Evolutionary conservation across 2,888 invertebrate genomes (phyloP).

Genomic region (Drosophila algonquin): DNA sequence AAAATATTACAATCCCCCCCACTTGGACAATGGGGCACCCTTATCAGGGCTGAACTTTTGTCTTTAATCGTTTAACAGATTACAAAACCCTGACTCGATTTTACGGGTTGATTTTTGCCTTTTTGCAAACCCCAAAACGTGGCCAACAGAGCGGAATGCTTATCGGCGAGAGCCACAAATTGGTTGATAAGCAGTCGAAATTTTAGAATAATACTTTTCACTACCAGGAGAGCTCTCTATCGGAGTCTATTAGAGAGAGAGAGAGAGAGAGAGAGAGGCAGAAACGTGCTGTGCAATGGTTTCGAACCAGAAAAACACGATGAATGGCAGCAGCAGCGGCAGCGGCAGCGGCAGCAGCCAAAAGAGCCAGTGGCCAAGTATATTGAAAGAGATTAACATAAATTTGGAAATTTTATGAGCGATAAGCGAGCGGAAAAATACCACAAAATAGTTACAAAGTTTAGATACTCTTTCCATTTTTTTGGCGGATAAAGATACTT

Average conservation of each 20-base stretch:
- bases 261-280: neutral
- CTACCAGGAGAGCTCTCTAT: conserved; percentile 18
- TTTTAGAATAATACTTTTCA: conserved; percentile 9
- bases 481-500: too few species aligned
- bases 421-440: conserved; percentile 19
- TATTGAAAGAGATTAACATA: conserved; percentile 48
- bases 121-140: conserved; percentile 20
- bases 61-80: conserved; percentile 13
- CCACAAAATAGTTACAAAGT: conserved; percentile 21
- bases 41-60: conserved; percentile 18
- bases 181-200: conserved; percentile 26
- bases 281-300: conserved; percentile 39
- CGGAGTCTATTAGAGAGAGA: neutral
- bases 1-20: conserved; percentile 19
- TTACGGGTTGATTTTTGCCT: conserved; percentile 21
- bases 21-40: conserved; percentile 11
- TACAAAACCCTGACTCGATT: conserved; percentile 26
- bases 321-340: conserved; percentile 41
- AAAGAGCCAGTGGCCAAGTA: conserved; percentile 23
- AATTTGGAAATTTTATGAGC: conserved; percentile 47
- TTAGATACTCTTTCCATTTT: neutral
- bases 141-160: conserved; percentile 22
- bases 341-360: conserved; percentile 29
- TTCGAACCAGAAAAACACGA: conserved; percentile 67
- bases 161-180: conserved; percentile 23